Evolutionary conservation across 2,113 vertebrate species (phyloP).

Genomic region (Chlorodrepanis virens): DNA sequence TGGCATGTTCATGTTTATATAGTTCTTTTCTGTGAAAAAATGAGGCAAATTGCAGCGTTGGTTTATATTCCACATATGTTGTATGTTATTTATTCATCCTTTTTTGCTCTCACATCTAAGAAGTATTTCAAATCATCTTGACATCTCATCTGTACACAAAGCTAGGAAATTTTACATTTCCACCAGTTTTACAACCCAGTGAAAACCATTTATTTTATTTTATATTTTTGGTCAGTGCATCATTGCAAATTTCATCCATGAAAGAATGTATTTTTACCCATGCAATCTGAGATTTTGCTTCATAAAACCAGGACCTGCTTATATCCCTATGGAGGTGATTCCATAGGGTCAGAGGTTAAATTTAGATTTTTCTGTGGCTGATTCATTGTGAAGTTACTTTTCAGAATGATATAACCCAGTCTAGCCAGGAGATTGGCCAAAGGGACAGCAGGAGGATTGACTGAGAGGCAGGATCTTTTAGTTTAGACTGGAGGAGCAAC

Average conservation of each 20-base stretch:
- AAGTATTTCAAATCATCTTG: constrained; percentile 45
- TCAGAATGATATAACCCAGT: neutral
- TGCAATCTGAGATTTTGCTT: neutral
- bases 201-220: neutral
- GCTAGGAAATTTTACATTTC: constrained; percentile 37
- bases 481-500: neutral
- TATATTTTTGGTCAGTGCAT: neutral
- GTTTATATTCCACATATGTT: constrained; percentile 22
- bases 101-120: constrained; percentile 16
- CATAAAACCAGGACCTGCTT: neutral
- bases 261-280: neutral
- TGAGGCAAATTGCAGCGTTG: neutral
- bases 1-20: constrained; percentile 43
- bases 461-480: neutral
- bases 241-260: neutral
- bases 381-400: neutral
- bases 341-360: neutral
- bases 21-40: constrained; percentile 27
- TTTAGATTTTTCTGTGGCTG: neutral
- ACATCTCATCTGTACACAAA: constrained; percentile 50
- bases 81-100: constrained; percentile 44
- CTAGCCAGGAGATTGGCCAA: neutral
- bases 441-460: neutral
- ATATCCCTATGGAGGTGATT: neutral
- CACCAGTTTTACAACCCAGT: constrained; percentile 21